phyloP scores from a whole-genome alignment of 2,888 invertebrate species.

The Phaonia tiefii region DNA sequence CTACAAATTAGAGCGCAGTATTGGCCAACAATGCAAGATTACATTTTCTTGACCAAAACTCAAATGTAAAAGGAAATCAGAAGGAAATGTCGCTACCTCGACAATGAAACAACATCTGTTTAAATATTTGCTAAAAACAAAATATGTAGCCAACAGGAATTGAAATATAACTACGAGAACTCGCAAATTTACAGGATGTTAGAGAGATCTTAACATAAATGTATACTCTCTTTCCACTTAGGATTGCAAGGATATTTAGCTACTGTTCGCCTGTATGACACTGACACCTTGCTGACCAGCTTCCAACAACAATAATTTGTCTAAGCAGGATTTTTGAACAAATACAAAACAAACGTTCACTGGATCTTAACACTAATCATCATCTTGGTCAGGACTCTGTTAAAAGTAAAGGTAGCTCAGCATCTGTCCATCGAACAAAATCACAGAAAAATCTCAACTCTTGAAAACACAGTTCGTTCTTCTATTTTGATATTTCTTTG shows the following conservation, averaged over 20 bases:
- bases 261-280: conserved; percentile 56
- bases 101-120: conserved; percentile 56
- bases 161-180: no score
- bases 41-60: no score
- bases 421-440: not conserved
- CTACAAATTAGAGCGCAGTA: conserved; percentile 59
- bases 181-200: not conserved
- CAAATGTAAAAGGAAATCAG: no score
- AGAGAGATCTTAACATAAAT: conserved; percentile 7
- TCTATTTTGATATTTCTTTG: not conserved
- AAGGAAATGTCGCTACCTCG: no score
- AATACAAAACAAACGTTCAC: not conserved
- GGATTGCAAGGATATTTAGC: conserved; percentile 49
- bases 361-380: conserved; percentile 26
- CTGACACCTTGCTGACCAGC: conserved; percentile 58
- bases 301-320: not conserved
- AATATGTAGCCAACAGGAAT: conserved; percentile 16
- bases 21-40: not conserved
- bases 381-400: conserved; percentile 13
- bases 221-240: no score
- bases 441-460: not conserved
- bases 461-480: not conserved
- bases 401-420: not conserved
- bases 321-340: not conserved
- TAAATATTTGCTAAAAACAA: conserved; percentile 56